phyloP scores from a whole-genome alignment of 2,888 invertebrate species.

The Epiblema foenella region DNA sequence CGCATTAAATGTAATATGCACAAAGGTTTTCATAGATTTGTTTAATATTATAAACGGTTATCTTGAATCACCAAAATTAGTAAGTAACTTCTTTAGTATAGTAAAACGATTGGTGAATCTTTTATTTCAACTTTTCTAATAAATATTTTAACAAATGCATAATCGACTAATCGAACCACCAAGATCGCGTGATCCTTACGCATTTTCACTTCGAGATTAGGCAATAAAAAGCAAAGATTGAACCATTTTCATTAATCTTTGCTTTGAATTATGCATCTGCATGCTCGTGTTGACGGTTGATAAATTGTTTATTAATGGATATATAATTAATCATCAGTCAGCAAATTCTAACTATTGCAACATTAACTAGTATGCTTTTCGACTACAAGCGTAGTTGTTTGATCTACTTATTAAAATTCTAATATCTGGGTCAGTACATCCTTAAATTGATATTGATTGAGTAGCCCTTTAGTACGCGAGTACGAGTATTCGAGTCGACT shows the following conservation, averaged over 20 bases:
- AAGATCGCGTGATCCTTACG: conserved; percentile 9
- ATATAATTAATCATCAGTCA: conserved; percentile 22
- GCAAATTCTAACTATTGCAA: conserved; percentile 29
- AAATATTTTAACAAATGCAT: not conserved
- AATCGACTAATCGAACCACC: not conserved
- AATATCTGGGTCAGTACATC: conserved; percentile 58
- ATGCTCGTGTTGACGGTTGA: conserved; percentile 51
- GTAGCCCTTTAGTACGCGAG: conserved; percentile 5
- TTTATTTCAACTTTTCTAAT: not conserved
- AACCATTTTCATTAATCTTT: conserved; percentile 41
- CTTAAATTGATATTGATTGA: conserved; percentile 39
- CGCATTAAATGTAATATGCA: too few relatives aligned
- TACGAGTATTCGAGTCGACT: not conserved
- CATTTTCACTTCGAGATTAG: conserved; percentile 24
- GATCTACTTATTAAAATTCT: conserved; percentile 22
- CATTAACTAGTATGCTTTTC: conserved; percentile 31
- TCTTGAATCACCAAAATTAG: not conserved
- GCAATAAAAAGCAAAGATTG: conserved; percentile 28
- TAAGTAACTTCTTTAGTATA: not conserved
- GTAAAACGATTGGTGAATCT: not conserved
- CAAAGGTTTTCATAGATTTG: too few relatives aligned
- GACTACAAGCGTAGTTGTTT: conserved; percentile 5
- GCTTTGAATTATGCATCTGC: conserved; percentile 48
- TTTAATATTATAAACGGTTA: not conserved
- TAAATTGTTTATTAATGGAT: conserved; percentile 33